A percentile compares a stretch with the other conserved stretches of the same genome.
Conservation (phyloP, 2,888 invertebrate genomes). For the Neelides folsomi region DNA sequence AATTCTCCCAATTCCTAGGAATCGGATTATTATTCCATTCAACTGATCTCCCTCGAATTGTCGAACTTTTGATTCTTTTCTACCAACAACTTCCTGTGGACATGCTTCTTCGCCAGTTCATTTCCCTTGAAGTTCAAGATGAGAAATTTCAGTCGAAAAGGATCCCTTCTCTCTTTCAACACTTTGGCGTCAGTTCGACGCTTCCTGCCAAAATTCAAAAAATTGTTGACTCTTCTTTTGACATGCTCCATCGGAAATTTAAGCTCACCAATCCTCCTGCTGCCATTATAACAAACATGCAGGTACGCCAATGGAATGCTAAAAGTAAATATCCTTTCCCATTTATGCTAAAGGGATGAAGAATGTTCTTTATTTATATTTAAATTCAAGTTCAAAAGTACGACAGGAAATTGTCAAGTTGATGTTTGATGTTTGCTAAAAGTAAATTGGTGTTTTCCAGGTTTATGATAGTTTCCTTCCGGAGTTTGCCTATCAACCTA, state of each 20-base stretch:
- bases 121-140: slow-evolving; percentile 33
- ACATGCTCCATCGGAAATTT: slow-evolving; percentile 23
- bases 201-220: slow-evolving; percentile 36
- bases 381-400: background rate
- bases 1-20: slow-evolving; percentile 36
- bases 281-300: slow-evolving; percentile 36
- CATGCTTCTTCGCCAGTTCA: slow-evolving; percentile 34
- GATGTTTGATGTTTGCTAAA: background rate
- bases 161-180: slow-evolving; percentile 36
- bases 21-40: slow-evolving; percentile 36
- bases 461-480: slow-evolving; percentile 34
- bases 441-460: too few relatives aligned
- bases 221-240: slow-evolving; percentile 35
- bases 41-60: slow-evolving; percentile 32
- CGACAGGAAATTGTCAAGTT: background rate
- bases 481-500: slow-evolving; percentile 35
- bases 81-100: slow-evolving; percentile 35
- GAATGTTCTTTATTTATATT: background rate
- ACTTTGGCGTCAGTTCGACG: slow-evolving; percentile 36
- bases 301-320: slow-evolving; percentile 5
- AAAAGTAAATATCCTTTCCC: too few relatives aligned
- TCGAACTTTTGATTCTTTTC: slow-evolving; percentile 34
- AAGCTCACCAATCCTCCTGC: slow-evolving; percentile 37
- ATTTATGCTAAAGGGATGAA: too few relatives aligned
- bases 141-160: slow-evolving; percentile 27